Conservation (phyloP, 2,888 invertebrate species). For the Ametastegia equiseti region DNA sequence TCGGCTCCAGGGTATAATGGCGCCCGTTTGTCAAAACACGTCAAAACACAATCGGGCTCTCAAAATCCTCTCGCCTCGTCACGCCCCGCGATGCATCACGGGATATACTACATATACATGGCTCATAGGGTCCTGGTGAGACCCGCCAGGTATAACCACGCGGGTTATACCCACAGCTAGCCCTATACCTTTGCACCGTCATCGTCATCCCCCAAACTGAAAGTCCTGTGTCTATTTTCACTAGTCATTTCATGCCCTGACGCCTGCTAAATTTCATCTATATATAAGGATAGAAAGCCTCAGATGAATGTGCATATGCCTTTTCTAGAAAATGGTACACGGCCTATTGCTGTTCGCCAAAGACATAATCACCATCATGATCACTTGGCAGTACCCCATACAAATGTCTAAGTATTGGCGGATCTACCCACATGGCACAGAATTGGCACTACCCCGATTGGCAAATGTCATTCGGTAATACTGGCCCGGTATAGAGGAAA, state of each 20-base stretch:
- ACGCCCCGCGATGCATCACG: constrained; percentile 72
- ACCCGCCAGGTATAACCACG: constrained; percentile 18
- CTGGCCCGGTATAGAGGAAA: no score
- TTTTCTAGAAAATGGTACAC: no score
- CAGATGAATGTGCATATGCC: no score
- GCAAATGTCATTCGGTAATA: no score
- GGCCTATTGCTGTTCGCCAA: no score
- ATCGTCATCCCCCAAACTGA: neutral
- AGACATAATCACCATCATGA: no score
- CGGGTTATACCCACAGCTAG: constrained; percentile 20
- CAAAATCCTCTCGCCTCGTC: constrained; percentile 67
- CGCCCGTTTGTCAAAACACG: constrained; percentile 75
- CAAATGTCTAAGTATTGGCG: no score
- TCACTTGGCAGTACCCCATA: no score
- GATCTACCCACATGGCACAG: no score
- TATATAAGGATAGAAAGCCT: neutral
- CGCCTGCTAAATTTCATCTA: neutral
- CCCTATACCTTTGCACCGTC: constrained; percentile 27
- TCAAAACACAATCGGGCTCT: constrained; percentile 71
- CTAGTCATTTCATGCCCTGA: constrained; percentile 28
- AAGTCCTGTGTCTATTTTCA: constrained; percentile 5
- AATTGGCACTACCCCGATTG: no score
- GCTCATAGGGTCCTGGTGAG: neutral
- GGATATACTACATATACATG: no score
- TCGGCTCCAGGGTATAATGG: constrained; percentile 65